Base-by-base conservation (phyloP, 2,797 vertebrate genomes). In the Enoplosus armatus region DNA sequence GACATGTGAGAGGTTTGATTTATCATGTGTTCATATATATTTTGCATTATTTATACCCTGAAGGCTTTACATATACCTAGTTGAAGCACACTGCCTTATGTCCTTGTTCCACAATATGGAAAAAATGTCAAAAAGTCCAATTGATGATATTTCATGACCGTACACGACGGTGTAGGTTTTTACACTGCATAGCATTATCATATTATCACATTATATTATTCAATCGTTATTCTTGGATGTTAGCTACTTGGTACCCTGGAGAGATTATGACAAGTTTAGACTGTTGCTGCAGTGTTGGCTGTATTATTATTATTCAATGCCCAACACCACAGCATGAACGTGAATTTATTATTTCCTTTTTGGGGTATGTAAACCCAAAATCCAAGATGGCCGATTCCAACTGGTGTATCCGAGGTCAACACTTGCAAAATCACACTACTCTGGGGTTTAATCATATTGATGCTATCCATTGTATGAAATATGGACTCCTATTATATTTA, bases 241-340 rank as follows among this genome's bases (percentile, higher is more conserved):
- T 43, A 48, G 24, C 15, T 60, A 37, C 9, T 20, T 24, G 47
- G 12, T 55, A 37, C 59, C 45, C 65, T 64, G 39, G 58, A 69
- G 68, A 69, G 68, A 79, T 65, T 61, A 70, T 81, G 33, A 68
- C 62, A 80, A 33, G 71, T 83, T 76, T 50, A 61, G 24, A 77
- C 22, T 60, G 8, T 45, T 61, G 62, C 66, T 79, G 72, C 73
- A 62, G 60, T 63, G 53, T 66, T n/a, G 29, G 54, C 55, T 81
- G 24, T 59, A n/a, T 72, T 70, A 72, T 72, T 70, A 72, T 59
- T 43, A 80, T 18, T 45, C 65, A 71, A 51, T 39, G 20, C 29
- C 20, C 14, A 75, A 51, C 54, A 71, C 24, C 48, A 27, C 62
- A 75, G 39, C 15, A 53, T 16, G 22, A 65, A 12, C 50, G 31